Conservation (phyloP, 92 coral and sea anemone genomes). For the Porites divaricata region DNA sequence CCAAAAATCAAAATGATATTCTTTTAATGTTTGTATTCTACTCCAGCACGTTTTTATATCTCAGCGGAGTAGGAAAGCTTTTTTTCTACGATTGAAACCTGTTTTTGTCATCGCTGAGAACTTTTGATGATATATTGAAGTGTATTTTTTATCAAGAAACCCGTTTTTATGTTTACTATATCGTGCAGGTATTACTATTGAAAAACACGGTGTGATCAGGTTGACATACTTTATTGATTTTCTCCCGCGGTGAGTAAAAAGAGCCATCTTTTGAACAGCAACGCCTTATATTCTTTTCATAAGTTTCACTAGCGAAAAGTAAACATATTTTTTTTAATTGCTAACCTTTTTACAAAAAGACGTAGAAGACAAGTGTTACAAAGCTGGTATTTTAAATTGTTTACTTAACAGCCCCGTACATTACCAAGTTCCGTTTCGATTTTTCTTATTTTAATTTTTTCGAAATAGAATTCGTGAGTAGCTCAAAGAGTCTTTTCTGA, state of each 20-base stretch:
- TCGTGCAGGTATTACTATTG: not conserved
- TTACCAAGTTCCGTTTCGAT: not conserved
- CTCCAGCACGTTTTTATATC: not conserved
- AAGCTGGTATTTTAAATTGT: not conserved
- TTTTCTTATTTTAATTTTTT: not conserved
- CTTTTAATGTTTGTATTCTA: not conserved
- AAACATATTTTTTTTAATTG: not conserved
- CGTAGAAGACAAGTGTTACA: not conserved
- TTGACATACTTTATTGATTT: not conserved
- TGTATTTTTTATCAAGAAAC: not conserved
- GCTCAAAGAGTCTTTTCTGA: not conserved
- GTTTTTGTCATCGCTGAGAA: not conserved
- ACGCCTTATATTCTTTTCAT: conserved; percentile 14
- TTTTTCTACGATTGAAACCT: not conserved
- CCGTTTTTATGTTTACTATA: not conserved
- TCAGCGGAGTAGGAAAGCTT: not conserved
- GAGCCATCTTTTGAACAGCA: not conserved
- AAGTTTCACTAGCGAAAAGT: not conserved
- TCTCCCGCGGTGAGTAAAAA: conserved; percentile 6
- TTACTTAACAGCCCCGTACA: conserved; percentile 2
- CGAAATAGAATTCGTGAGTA: not conserved
- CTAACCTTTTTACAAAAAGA: not conserved
- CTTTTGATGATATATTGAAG: not conserved
- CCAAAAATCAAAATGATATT: not conserved
- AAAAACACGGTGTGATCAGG: not conserved